Percentiles rank a stretch among this genome's conserved stretches.
phyloP scores from a whole-genome alignment of 2,888 invertebrate species.

The Drosophila mercatorum region DNA sequence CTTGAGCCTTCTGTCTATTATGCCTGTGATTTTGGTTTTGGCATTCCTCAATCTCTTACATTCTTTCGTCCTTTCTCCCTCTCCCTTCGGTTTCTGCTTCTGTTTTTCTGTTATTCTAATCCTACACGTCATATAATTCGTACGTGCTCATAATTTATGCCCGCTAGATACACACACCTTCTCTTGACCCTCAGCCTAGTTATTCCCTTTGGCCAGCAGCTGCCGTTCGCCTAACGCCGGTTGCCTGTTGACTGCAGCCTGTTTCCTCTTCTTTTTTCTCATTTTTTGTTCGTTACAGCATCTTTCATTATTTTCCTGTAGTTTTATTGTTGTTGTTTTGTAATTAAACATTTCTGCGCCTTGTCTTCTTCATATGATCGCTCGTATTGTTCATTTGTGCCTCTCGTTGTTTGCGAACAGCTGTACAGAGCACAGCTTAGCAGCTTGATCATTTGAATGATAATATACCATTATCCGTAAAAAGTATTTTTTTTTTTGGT shows the following conservation, averaged over 20 bases:
- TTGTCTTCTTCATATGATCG: slow-evolving; percentile 34
- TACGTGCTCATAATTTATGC: slow-evolving; percentile 74
- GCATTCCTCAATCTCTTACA: slow-evolving; percentile 27
- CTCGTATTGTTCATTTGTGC: slow-evolving; percentile 47
- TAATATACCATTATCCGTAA: not conserved
- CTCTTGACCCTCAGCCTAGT: slow-evolving; percentile 19
- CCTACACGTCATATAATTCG: slow-evolving; percentile 47
- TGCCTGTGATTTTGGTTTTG: slow-evolving; percentile 31
- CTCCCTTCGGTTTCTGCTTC: slow-evolving; percentile 14
- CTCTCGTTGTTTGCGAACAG: slow-evolving; percentile 32
- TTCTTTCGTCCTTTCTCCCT: not conserved
- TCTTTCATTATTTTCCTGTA: not conserved
- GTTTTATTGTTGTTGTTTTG: slow-evolving; percentile 30
- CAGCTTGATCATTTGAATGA: not conserved
- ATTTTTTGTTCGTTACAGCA: slow-evolving; percentile 7
- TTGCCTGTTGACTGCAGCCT: slow-evolving; percentile 30
- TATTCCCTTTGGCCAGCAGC: slow-evolving; percentile 50
- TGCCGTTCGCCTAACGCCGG: slow-evolving; percentile 42
- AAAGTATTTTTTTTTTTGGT: too few relatives aligned
- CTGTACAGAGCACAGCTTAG: slow-evolving; percentile 20
- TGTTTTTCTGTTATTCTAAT: slow-evolving; percentile 60
- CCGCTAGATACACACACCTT: slow-evolving; percentile 50
- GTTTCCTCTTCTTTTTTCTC: slow-evolving; percentile 21
- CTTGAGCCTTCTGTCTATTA: not conserved
- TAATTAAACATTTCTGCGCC: slow-evolving; percentile 43